Percentiles rank a stretch among this genome's conserved stretches.
These are phyloP conservation scores for Lissocephala sabroskyi DNA, from an alignment of 2,888 invertebrate genomes.

Conservation along the genomic window DNA sequence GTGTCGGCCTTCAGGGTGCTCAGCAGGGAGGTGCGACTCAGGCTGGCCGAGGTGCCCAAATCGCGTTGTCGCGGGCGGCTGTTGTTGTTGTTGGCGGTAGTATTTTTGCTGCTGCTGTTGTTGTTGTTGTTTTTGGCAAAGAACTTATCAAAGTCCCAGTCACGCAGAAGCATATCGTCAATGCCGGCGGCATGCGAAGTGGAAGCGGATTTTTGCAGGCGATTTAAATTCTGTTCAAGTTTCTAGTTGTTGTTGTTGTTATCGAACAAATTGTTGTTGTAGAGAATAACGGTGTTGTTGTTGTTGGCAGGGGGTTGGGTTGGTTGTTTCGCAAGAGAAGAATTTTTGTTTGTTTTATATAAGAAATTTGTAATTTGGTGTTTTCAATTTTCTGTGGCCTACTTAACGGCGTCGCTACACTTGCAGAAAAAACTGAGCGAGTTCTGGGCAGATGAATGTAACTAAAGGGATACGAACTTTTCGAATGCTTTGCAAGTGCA, in stretches of 20 bases:
- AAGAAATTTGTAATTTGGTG: conserved; percentile 10
- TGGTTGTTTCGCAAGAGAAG: conserved; percentile 63
- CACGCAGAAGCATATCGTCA: conserved; percentile 85
- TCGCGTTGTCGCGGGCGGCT: conserved; percentile 25
- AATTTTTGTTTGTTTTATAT: conserved; percentile 36
- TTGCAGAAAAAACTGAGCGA: conserved; percentile 10
- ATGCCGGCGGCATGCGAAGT: conserved; percentile 58
- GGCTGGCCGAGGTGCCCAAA: conserved; percentile 48
- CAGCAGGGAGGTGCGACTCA: conserved; percentile 70
- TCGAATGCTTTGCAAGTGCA: too few relatives aligned
- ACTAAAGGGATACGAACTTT: too few relatives aligned
- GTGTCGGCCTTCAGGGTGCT: conserved; percentile 70
- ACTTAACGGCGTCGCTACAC: conserved; percentile 20
- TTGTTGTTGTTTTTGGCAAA: conserved; percentile 74
- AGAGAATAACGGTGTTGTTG: conserved; percentile 9
- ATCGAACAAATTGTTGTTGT: too few relatives aligned
- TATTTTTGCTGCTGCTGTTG: conserved; percentile 45
- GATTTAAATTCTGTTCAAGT: conserved; percentile 64
- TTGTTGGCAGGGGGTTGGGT: conserved; percentile 11
- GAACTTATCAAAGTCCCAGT: conserved; percentile 91
- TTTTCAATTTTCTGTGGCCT: conserved; percentile 17
- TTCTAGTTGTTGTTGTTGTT: conserved; percentile 53
- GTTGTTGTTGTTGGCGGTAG: conserved; percentile 38
- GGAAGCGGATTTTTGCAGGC: conserved; percentile 69
- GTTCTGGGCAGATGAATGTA: conserved; percentile 8